Evolutionary conservation across 2,888 invertebrate species (phyloP), one percentile per base, ranked within the genome.

Genomic region (Lordiphosa andalusiaca): DNA sequence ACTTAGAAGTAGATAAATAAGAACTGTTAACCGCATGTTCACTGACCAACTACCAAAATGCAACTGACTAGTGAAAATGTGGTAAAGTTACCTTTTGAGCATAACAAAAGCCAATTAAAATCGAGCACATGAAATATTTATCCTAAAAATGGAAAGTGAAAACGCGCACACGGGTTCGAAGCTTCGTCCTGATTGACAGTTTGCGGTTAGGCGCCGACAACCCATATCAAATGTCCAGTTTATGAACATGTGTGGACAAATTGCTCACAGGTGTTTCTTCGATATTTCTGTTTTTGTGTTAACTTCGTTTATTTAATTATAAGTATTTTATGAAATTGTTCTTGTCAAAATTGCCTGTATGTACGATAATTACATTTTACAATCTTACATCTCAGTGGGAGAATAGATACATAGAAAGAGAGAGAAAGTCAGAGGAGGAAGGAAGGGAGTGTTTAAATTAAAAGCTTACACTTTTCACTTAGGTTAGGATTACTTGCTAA

Each of bases 1-100:
- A 64, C 65, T 92, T 90, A 96, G 95, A 92, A 95, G 91, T 89
- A 95, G 95, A 13, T 59, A 12, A 2, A 35, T 21, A 6, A 40
- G 9, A 1, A 30, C 53, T 36, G 68, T 53, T 42, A 58, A 44
- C 71, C 64, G 73, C 86, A 86, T 86, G 58, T 56, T 73, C 62
- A 47, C 40, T 38, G 51, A 53, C 57, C 56, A 25, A 46, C 55
- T 30, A 48, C 53, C 33, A 12, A 68, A 67, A 68, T 37, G 12
- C 21, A 60, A 86, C 85, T 86, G 41, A 84, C 52, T 53, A 48
- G 56, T 63, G 38, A 66, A 64, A 61, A 38, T 23, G 40, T 23
- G 21, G 9, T 56, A 42, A 69, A 12, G 59, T 59, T 47, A 49
- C 46, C 64, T 81, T 55, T 41, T 21, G 39, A 46, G 57, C 37